Conservation (phyloP, 53 echinoderm and acorn worm genomes). For the Echinarachnius parma region DNA sequence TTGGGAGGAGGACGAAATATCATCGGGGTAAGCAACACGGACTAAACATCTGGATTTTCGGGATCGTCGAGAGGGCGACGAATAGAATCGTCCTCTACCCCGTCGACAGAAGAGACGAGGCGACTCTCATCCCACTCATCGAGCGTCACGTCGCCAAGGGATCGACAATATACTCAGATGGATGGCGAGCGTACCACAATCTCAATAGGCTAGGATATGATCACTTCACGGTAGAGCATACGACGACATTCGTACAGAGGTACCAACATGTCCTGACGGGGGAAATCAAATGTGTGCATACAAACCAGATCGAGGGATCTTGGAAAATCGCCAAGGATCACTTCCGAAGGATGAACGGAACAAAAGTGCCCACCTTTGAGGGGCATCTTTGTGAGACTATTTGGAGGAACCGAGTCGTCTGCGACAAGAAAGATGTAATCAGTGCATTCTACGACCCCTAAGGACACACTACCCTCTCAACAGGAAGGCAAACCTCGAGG, state of each 20-base stretch:
- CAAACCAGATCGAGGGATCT: conserved; percentile 15
- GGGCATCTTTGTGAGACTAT: conserved; percentile 14
- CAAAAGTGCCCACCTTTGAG: conserved; percentile 6
- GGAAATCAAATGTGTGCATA: neutral
- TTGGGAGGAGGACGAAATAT: neutral
- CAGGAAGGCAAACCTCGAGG: no score
- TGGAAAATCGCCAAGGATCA: conserved; percentile 17
- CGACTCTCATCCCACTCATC: conserved; percentile 2
- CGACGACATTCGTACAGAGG: no score
- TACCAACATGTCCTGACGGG: no score
- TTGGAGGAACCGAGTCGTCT: conserved; percentile 12
- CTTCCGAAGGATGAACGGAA: conserved; percentile 8
- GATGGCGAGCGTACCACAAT: no score
- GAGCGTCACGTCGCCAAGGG: neutral
- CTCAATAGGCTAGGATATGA: no score
- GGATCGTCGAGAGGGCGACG: no score
- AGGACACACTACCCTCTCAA: no score
- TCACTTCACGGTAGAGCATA: no score
- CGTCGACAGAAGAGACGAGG: conserved; percentile 8
- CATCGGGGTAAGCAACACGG: neutral
- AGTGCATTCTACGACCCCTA: no score
- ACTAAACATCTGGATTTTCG: neutral
- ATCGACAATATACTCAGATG: conserved; percentile 13
- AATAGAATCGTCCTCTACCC: conserved; percentile 9
- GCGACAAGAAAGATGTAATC: no score